These are phyloP conservation scores for Diuraphis noxia DNA, from an alignment of 1,140 invertebrate genomes.

Conservation along the genomic window DNA sequence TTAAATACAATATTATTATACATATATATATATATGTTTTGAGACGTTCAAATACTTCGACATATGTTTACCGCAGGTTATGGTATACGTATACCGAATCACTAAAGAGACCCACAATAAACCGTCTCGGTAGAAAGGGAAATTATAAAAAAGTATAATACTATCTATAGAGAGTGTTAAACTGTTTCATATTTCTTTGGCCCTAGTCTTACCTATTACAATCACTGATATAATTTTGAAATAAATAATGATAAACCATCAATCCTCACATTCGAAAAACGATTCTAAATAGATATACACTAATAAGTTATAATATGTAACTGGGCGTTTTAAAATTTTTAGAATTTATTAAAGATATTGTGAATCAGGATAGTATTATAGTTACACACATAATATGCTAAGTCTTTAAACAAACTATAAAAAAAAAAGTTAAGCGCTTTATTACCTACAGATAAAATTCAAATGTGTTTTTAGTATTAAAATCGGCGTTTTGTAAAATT, in stretches of 20 bases:
- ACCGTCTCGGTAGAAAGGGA: background rate
- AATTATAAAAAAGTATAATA: background rate
- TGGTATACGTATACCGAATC: background rate
- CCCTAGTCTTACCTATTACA: background rate
- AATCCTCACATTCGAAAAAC: background rate
- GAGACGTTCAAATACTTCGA: conserved; percentile 14
- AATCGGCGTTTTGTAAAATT: background rate
- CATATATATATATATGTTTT: background rate
- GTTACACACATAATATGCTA: no score
- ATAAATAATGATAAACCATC: background rate
- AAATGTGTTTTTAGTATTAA: no score
- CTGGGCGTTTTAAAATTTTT: background rate
- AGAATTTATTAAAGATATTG: background rate
- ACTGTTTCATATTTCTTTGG: background rate
- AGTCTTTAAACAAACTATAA: no score
- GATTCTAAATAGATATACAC: background rate
- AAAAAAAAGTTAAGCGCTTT: no score
- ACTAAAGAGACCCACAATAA: background rate
- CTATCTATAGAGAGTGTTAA: background rate
- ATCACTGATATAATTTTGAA: background rate
- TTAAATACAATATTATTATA: background rate
- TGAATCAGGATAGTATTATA: background rate
- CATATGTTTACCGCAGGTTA: background rate
- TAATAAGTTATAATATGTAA: background rate
- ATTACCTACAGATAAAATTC: no score